Evolutionary conservation across 2,888 invertebrate genomes (phyloP), one percentile per base, ranked within the genome.

Genomic region (Caenorhabditis imperialis): DNA sequence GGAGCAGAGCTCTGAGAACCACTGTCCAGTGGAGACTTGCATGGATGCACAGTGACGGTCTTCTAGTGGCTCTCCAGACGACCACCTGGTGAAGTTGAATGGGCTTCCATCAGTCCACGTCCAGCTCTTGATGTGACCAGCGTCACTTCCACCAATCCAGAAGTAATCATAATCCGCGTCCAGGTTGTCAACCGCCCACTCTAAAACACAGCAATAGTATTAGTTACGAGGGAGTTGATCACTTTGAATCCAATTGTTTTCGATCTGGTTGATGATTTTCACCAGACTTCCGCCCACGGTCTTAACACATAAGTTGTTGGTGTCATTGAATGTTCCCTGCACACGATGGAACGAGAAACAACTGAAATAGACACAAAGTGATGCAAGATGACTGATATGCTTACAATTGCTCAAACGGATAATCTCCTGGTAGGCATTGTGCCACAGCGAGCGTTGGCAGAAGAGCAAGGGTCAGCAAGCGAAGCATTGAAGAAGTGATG

Each of bases 231-330:
- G n/a, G n/a, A n/a, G n/a, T n/a, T n/a, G n/a, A n/a, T n/a, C 12
- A 71, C 71, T 62, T 18, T 62, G 55, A 53, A 71, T 57, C 57
- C 62, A 62, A 18, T 62, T 61, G 35, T 71, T 71, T 12, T 71
- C 57, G 22, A 71, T 62, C 20, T 22, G 23, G 47, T 62, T 71
- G 40, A 27, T 12, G 18, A 71, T 62, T 33, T 35, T 51, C 8
- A 57, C 62, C n/a, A 62, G 16, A 8, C 30, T 35, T n/a, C 62
- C 57, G 18, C 58, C 63, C 25, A 51, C 48, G 3, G 35, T 45
- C 33, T 62, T 62, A 5, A 8, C 1, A 12, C 71, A 71, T 12
- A 44, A 20, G 6, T 5, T 40, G 7, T 62, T 23, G 2, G 42
- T 25, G 8, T 62, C 45, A 27, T 55, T 23, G 16, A 62, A 71